Evolutionary conservation across 2,113 vertebrate species (phyloP).

Genomic region (Entelurus aequoreus): DNA sequence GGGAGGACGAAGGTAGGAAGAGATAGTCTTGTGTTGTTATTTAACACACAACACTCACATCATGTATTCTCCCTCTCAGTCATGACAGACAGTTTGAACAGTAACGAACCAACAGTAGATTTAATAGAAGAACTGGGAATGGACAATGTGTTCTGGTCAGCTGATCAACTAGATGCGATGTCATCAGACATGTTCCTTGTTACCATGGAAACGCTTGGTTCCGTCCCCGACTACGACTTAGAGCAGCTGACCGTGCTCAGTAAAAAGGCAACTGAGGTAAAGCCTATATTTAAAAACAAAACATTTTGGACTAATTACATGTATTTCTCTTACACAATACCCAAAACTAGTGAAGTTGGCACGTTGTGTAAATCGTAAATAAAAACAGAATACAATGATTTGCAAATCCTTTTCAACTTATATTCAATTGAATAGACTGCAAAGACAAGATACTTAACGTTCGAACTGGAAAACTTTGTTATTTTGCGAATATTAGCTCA

Average conservation of each 20-base stretch:
- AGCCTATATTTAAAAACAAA: background rate
- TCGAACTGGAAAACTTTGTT: no score
- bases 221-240: slow-evolving; percentile 29
- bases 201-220: slow-evolving; percentile 46
- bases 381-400: no score
- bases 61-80: background rate
- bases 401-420: no score
- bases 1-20: slow-evolving; percentile 36
- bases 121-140: slow-evolving; percentile 42
- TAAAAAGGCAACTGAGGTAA: slow-evolving; percentile 56
- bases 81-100: no score
- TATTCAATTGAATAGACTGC: no score
- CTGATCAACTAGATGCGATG: slow-evolving; percentile 43
- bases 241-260: slow-evolving; percentile 51
- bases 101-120: slow-evolving; percentile 9
- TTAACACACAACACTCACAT: background rate
- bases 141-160: slow-evolving; percentile 54
- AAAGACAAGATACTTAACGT: no score
- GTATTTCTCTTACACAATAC: no score
- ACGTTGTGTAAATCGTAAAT: no score
- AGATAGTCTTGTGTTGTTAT: background rate
- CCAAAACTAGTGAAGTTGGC: no score
- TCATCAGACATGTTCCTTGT: slow-evolving; percentile 31
- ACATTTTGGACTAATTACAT: no score
- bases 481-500: no score